A percentile compares a stretch with the other conserved stretches of the same genome.
Evolutionary conservation across 23 tunicate species (phyloP).

Genomic region (Clavelina lepadiformis): DNA sequence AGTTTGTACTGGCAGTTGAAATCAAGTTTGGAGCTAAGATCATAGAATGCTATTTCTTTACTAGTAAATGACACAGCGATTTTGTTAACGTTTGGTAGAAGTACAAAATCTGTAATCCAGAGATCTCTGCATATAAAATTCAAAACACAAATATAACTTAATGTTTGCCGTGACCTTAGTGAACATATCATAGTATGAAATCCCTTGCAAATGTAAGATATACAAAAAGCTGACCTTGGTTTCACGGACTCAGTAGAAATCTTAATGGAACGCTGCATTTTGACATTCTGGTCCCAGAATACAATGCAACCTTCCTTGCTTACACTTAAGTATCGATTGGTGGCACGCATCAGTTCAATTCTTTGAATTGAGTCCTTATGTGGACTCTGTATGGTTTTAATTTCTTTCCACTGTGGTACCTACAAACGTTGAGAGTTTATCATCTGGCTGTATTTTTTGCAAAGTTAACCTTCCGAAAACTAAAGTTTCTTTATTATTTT

Average conservation of each 20-base stretch:
- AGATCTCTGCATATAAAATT: conserved; percentile 52
- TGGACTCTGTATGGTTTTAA: conserved; percentile 61
- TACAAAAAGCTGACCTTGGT: conserved; percentile 67
- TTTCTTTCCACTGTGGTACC: conserved; percentile 98
- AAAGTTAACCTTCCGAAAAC: too few relatives aligned
- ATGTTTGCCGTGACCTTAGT: too few relatives aligned
- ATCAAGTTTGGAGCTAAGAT: conserved; percentile 76
- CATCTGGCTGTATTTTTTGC: not conserved
- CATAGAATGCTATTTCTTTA: conserved; percentile 92
- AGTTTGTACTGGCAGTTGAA: conserved; percentile 88
- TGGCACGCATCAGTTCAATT: conserved; percentile 43
- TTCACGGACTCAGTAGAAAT: conserved; percentile 62
- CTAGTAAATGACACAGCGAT: conserved; percentile 94
- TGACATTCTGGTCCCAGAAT: conserved; percentile 87
- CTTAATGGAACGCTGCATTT: conserved; percentile 49
- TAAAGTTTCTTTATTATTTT: too few relatives aligned
- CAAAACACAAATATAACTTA: not conserved
- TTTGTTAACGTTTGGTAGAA: conserved; percentile 77
- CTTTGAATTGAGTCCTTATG: conserved; percentile 84
- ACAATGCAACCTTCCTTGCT: conserved; percentile 90
- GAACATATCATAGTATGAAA: too few relatives aligned
- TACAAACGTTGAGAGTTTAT: not conserved
- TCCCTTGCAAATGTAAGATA: too few relatives aligned
- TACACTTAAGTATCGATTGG: conserved; percentile 70
- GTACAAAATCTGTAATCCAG: conserved; percentile 89